Base-by-base conservation (phyloP, 2,888 invertebrate species). In the Bombylius discolor region DNA sequence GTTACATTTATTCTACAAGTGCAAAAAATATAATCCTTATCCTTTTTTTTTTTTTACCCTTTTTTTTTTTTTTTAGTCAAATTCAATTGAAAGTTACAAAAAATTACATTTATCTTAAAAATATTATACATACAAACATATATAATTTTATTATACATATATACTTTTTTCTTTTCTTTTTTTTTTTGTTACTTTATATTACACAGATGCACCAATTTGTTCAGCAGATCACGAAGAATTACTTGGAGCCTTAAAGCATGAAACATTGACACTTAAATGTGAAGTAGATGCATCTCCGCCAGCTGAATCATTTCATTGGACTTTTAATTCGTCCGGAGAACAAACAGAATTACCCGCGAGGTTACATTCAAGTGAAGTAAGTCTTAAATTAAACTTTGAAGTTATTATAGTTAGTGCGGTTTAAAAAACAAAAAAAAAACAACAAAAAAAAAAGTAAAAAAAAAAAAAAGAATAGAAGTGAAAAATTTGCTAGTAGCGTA, bases 281-380 rank as follows among this genome's bases (percentile, higher is more conserved):
- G 86, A 89, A 62, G 90, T 92, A 62, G 89, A 91, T 68, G 87
- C 92, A 63, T 90, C 91, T 69, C 92, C 92, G n/a, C 82, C 89
- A 9, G 81, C 87, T 56, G 83, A 85, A 66, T 82, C 85, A 67
- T 93, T 91, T 75, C 87, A 89, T 67, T 93, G 93, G 93, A 90
- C 90, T 62, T 91, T 93, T 79, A 93, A 93, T 78, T 89, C 89
- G 72, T 89, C 89, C 58, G 90, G 90, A 23, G 89, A 89, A 68
- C 85, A 88, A 74, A 84, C 85, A 52, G 87, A 89, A 70, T 79
- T 89, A 63, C 82, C 89, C 57, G 81, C 83, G 54, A 81, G 82
- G 66, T 63, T 75, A 53, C 78, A 75, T 63, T 74, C 75, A 50
- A 78, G 71, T 63, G 76, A 75, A 67, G 73, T 74, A 66, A 70